A percentile compares a stretch with the other conserved stretches of the same genome.
Evolutionary conservation across 2,888 invertebrate genomes (phyloP).

Genomic region (Thera obeliscata): DNA sequence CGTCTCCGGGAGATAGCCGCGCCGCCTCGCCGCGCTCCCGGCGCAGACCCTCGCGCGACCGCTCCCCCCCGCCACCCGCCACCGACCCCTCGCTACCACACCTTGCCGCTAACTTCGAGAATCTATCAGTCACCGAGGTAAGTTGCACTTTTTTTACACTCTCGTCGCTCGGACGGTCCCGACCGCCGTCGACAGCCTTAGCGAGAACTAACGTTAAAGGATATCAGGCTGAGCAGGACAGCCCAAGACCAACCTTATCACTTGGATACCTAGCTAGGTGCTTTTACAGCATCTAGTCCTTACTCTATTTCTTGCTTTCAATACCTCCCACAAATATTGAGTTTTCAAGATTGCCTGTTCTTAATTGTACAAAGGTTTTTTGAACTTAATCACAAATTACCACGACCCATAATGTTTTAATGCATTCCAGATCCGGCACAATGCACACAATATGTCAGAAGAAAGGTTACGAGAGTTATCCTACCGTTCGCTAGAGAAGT

Average conservation of each 20-base stretch:
- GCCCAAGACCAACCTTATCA: not conserved
- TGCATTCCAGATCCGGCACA: slow-evolving; percentile 83
- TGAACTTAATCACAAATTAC: too few species aligned
- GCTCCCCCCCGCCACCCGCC: slow-evolving; percentile 69
- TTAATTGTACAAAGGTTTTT: too few species aligned
- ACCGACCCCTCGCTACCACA: slow-evolving; percentile 61
- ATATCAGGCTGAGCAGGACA: not conserved
- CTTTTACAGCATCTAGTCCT: too few species aligned
- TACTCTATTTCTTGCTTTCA: too few species aligned
- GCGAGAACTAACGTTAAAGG: not conserved
- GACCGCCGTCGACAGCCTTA: not conserved
- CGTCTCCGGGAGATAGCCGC: slow-evolving; percentile 92
- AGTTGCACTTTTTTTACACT: too few species aligned
- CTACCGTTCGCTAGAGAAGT: slow-evolving; percentile 84
- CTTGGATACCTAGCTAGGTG: too few species aligned
- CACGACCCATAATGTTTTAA: slow-evolving; percentile 17
- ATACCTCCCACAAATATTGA: too few species aligned
- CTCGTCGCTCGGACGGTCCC: not conserved
- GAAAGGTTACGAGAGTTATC: slow-evolving; percentile 86
- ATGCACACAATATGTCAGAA: slow-evolving; percentile 77
- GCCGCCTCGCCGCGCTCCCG: slow-evolving; percentile 87
- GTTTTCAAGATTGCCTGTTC: too few species aligned
- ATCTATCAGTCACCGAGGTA: slow-evolving; percentile 72
- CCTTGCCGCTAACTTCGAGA: slow-evolving; percentile 76
- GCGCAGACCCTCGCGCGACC: slow-evolving; percentile 78